Evolutionary conservation across 2,888 invertebrate species (phyloP).

Genomic region (Saturnia pavonia): DNA sequence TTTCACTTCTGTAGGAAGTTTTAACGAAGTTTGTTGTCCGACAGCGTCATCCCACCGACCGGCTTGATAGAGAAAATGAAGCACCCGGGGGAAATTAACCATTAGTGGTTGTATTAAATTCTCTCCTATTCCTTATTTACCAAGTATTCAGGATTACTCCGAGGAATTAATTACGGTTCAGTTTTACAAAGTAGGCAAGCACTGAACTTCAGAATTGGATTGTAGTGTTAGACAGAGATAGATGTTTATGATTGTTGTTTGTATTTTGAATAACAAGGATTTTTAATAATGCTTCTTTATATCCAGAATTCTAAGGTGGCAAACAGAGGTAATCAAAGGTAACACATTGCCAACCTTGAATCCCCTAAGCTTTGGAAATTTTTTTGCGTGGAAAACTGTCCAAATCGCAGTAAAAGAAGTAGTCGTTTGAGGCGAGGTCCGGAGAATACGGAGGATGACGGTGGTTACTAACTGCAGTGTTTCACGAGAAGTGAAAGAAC

Average conservation of each 20-base stretch:
- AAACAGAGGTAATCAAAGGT: too few species aligned
- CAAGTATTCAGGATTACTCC: conserved; percentile 34
- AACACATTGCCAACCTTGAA: too few species aligned
- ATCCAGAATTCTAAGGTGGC: too few species aligned
- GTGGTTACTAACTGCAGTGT: too few species aligned
- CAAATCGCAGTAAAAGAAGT: too few species aligned
- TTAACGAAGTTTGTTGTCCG: conserved; percentile 51
- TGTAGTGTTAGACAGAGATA: not conserved
- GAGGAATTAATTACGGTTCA: conserved; percentile 34
- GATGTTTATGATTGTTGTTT: not conserved
- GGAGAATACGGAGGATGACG: too few species aligned
- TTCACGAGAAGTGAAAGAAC: too few species aligned
- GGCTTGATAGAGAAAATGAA: conserved; percentile 59
- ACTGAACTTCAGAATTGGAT: not conserved
- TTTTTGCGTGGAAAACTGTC: too few species aligned
- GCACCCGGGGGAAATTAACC: conserved; percentile 69
- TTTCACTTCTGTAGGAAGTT: conserved; percentile 42
- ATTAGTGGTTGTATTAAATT: conserved; percentile 71
- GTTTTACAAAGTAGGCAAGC: conserved; percentile 9
- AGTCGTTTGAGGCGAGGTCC: too few species aligned
- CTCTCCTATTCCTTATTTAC: conserved; percentile 61
- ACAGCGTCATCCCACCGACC: conserved; percentile 30
- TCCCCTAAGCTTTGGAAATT: too few species aligned
- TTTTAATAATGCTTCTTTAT: not conserved
- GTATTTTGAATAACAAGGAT: not conserved